Evolutionary conservation across 2,888 invertebrate genomes (phyloP).

Genomic region (Trichopria drosophilae): DNA sequence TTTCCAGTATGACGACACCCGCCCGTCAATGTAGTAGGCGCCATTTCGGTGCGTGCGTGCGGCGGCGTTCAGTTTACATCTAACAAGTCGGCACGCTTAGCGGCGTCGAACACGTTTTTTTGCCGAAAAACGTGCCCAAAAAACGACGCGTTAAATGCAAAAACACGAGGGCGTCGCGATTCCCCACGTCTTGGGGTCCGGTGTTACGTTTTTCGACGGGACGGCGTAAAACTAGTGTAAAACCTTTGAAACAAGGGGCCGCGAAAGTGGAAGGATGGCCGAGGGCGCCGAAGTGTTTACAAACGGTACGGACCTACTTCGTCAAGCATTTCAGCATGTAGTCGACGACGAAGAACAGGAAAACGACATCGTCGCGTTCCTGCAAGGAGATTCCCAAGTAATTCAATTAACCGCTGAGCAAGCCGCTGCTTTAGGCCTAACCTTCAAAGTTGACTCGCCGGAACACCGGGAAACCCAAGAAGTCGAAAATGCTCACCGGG

Average conservation of each 20-base stretch:
- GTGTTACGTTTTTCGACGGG: background rate
- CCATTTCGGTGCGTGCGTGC: too few relatives aligned
- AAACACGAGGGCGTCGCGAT: too few relatives aligned
- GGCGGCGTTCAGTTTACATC: too few relatives aligned
- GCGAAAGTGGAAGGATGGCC: constrained; percentile 42
- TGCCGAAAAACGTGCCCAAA: too few relatives aligned
- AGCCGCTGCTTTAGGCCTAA: constrained; percentile 54
- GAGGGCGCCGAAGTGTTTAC: constrained; percentile 48
- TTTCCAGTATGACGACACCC: too few relatives aligned
- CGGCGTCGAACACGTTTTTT: too few relatives aligned
- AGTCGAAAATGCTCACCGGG: too few relatives aligned
- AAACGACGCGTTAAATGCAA: too few relatives aligned
- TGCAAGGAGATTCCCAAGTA: constrained; percentile 50
- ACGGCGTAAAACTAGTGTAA: background rate
- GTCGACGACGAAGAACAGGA: constrained; percentile 47
- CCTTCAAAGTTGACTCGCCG: constrained; percentile 47
- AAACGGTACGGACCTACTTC: constrained; percentile 49
- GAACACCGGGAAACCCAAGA: constrained; percentile 37
- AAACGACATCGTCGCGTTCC: constrained; percentile 51
- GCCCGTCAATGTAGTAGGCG: too few relatives aligned
- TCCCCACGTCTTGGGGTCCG: too few relatives aligned
- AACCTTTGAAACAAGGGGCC: too few relatives aligned
- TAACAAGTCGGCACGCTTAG: too few relatives aligned
- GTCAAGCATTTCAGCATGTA: constrained; percentile 52
- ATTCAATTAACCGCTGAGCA: constrained; percentile 55